Conservation (phyloP, 2,113 vertebrate genomes). For the Chloropsis hardwickii region DNA sequence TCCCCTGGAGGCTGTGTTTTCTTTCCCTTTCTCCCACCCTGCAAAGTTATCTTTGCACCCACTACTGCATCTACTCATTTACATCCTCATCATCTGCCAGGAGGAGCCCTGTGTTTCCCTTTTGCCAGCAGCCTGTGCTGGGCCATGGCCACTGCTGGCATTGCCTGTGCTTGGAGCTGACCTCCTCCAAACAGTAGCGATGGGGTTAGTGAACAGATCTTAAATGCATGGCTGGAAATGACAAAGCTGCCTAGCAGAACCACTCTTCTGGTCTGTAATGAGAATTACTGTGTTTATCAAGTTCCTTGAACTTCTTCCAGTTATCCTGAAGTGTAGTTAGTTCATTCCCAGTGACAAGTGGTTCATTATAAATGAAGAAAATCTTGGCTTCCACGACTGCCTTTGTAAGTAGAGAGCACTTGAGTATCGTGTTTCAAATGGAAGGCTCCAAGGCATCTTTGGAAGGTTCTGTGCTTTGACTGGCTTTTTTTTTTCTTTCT, state of each 20-base stretch:
- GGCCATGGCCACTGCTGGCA: not conserved
- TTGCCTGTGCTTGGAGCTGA: fast-evolving
- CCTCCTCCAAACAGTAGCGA: not conserved
- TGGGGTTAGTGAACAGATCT: not conserved
- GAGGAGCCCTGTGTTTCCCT: not conserved
- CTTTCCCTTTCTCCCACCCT: not conserved
- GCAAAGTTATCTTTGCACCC: not conserved
- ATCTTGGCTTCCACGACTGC: not conserved
- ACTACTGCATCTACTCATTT: not conserved
- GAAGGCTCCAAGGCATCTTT: not conserved
- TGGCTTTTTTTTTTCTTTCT: not conserved
- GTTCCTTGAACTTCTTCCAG: conserved; percentile 24
- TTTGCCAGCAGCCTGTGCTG: not conserved
- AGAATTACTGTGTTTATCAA: not conserved
- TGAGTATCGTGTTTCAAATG: not conserved
- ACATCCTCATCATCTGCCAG: not conserved
- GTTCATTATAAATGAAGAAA: conserved; percentile 20
- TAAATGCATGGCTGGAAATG: not conserved
- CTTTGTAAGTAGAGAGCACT: not conserved
- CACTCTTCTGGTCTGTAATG: not conserved
- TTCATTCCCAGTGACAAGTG: not conserved
- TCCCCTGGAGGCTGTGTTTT: not conserved
- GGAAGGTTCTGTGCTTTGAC: not conserved
- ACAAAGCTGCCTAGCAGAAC: not conserved
- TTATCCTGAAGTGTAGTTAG: not conserved